Conservation (phyloP, 2,113 vertebrate species). For the Scalopus aquaticus region DNA sequence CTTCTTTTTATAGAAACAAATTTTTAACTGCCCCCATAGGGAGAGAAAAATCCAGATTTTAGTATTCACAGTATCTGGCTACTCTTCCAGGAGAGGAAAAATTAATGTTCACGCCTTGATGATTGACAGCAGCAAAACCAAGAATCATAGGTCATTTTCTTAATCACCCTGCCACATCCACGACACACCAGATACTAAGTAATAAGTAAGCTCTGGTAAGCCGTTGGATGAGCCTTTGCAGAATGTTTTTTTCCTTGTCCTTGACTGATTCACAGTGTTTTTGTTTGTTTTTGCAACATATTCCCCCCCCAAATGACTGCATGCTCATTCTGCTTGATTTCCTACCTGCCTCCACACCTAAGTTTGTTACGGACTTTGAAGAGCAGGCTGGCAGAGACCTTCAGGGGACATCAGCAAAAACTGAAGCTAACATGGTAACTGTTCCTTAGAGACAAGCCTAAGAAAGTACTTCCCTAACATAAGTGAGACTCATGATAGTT, state of each 20-base stretch:
- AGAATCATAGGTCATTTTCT: not conserved
- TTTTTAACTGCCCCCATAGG: not conserved
- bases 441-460: not conserved
- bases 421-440: not conserved
- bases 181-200: fast-evolving
- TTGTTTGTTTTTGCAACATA: not conserved
- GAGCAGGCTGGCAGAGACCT: not conserved
- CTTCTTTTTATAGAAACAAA: not conserved
- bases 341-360: not conserved
- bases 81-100: not conserved
- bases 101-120: not conserved
- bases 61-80: not conserved
- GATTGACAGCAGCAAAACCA: not conserved
- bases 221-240: not conserved
- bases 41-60: not conserved
- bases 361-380: not conserved
- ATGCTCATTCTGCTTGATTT: not conserved
- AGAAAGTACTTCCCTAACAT: not conserved
- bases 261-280: not conserved
- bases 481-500: not conserved
- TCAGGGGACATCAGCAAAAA: not conserved
- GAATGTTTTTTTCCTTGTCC: not conserved
- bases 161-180: not conserved
- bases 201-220: no score
- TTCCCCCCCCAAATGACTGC: not conserved